Conservation (phyloP, 2,113 vertebrate genomes). For the Leptobrachium leishanense region DNA sequence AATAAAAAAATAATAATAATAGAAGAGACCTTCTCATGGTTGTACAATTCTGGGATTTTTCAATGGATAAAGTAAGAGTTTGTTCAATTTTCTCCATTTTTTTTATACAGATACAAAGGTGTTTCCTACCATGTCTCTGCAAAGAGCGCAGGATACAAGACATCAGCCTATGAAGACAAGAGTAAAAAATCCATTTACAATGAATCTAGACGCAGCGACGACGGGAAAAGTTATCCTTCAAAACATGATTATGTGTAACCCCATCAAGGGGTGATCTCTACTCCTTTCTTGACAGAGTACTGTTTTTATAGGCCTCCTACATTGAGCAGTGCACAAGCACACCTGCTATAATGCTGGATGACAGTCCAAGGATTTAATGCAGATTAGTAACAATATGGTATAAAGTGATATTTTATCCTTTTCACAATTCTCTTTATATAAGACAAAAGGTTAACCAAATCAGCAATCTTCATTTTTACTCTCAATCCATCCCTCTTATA, state of each 20-base stretch:
- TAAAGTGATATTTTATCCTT: too few relatives aligned
- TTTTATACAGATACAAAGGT: constrained; percentile 74
- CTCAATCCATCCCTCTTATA: too few relatives aligned
- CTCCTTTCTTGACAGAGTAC: background rate
- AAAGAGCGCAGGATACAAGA: constrained; percentile 72
- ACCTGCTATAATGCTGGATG: background rate
- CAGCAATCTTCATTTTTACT: too few relatives aligned
- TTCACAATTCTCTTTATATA: too few relatives aligned
- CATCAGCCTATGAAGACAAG: constrained; percentile 63
- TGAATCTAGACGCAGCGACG: constrained; percentile 67
- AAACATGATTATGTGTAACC: constrained; percentile 84
- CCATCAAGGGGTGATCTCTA: background rate
- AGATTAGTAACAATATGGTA: too few relatives aligned
- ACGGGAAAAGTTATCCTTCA: constrained; percentile 73
- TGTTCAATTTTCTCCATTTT: constrained; percentile 6
- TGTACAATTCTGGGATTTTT: too few relatives aligned
- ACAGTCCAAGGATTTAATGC: background rate
- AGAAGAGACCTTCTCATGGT: too few relatives aligned
- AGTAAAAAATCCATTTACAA: constrained; percentile 65
- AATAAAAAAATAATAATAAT: too few relatives aligned
- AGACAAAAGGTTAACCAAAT: too few relatives aligned
- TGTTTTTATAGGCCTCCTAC: constrained; percentile 1
- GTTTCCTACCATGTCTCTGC: constrained; percentile 79
- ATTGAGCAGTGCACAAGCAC: background rate
- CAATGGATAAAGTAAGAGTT: too few relatives aligned